Base-by-base conservation (phyloP, 2,113 vertebrate genomes). In the Felis chaus region DNA sequence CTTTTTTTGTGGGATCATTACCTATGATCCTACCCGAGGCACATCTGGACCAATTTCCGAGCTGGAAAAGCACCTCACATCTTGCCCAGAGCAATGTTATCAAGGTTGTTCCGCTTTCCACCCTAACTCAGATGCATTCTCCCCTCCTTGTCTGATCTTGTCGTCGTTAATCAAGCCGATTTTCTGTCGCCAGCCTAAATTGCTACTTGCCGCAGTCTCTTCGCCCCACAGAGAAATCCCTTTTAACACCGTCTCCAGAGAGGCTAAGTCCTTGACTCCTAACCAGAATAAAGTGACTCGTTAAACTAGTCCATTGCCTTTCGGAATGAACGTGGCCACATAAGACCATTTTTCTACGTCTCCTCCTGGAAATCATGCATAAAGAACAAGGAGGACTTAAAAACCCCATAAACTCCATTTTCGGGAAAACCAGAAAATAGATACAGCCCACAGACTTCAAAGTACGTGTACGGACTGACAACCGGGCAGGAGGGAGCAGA, bases 261-360 rank as follows among this genome's bases (percentile, higher is more conserved):
- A 86, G 57, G 41, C 33, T 1, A 15, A 12, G 66, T 85, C 95
- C 68, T 76, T 55, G 78, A 71, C 78, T 93, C 87, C 88, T 82
- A 95, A 27, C 31, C n/a, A 14, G 73, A 33, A 89, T 63, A 65
- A 95, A 95, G 78, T 61, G 91, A 61, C 94, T 73, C 7, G 0
- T 82, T 84, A 95, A 91, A 71, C 74, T 14, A 33, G 10, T 21
- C 57, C 31, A 39, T 27, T 3, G 16, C 23, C 80, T 45, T 69
- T 33, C 19, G 0, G 68, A 39, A 33, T 7, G 74, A 82, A 50
- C 19, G 4, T 5, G 41, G 61, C 79, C 23, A 16, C 4, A 0
- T 2, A 2, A 74, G 96, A 69, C 11, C 80, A 3, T 80, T 81
- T 92, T 86, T 81, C 50, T 55, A 1, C 0, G 3, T 57, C 61